A percentile compares a stretch with the other conserved stretches of the same genome.
Evolutionary conservation across 53 echinoderm and acorn worm species (phyloP).

Genomic region (Actinopyga echinites): DNA sequence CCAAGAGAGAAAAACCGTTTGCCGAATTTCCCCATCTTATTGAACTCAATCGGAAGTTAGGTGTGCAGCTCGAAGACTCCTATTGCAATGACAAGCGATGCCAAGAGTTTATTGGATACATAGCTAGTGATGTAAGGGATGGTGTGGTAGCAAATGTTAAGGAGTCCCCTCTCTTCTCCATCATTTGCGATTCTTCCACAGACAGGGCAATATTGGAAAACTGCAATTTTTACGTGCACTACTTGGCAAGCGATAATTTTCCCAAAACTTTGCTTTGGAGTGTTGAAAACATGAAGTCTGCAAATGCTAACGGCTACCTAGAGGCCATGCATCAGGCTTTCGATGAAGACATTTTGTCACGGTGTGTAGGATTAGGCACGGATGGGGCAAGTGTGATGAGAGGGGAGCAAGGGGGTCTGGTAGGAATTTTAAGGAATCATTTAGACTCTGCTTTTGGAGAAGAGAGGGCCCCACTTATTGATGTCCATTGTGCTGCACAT

Average conservation of each 20-base stretch:
- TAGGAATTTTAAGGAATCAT: not conserved
- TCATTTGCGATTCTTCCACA: conserved; percentile 12
- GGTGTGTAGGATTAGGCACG: not conserved
- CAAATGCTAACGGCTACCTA: not conserved
- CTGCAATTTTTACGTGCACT: conserved; percentile 20
- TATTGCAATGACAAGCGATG: not conserved
- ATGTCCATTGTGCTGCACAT: conserved; percentile 13
- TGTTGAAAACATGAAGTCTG: not conserved
- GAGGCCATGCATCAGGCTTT: not conserved
- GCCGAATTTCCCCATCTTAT: not conserved
- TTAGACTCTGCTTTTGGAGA: not conserved
- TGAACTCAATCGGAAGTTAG: not conserved
- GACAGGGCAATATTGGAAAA: conserved; percentile 5
- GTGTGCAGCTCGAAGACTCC: not conserved
- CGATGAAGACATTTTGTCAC: not conserved
- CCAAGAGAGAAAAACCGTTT: not conserved
- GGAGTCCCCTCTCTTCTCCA: not conserved
- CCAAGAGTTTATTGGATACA: not conserved
- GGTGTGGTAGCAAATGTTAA: not conserved
- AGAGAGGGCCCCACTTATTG: not conserved
- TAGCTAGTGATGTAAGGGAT: not conserved
- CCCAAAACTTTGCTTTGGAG: not conserved
- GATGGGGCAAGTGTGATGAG: conserved; percentile 20
- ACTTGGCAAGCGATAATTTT: not conserved
- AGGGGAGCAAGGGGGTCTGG: conserved; percentile 35